Base-by-base conservation (phyloP, 2,113 vertebrate genomes). In the Numida meleagris region DNA sequence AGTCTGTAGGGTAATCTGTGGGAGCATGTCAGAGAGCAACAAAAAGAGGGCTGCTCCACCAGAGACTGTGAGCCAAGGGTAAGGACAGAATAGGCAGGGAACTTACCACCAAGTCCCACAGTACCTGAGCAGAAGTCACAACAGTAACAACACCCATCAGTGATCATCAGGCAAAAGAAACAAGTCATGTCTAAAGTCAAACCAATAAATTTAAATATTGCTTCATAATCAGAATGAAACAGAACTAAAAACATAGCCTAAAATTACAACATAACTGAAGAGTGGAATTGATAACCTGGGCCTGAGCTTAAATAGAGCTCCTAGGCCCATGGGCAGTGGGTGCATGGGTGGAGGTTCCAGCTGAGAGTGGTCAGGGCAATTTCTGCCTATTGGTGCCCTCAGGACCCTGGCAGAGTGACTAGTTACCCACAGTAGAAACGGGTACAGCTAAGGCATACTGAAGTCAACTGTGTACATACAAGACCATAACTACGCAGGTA, bases 241-340 rank as follows among this genome's bases (percentile, higher is more conserved):
- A 67, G 23, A 11, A 17, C 29, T 29, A 2, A 12, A 70, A 73
- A 73, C 7, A 29, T 0, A 0, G 4, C 20, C 7, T 29, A 11
- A 14, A 80, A 4, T 20, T 38, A 2, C 9, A 43, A 4, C 8
- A 33, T 1, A 12, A 6, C 27, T 71, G 5, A 87, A 18, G 6
- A 84, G 48, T 36, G 0, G 0, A 0, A 1, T 7, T 43, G 0
- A 0, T 4, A 0, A 0, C 9, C 57, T 71, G 27, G 3, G 7
- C 4, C 21, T 62, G 57, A 53, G 19, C 5, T 62, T 78, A 67
- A 86, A 25, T 62, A 79, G 55, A 58, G 21, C 20, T 66, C 31
- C 62, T 46, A n/a, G 12, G 36, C 38, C 7, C 15, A 15, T 17
- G 38, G 33, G 75, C 62, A 40, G 38, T 43, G 20, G 7, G 9